These are phyloP conservation scores for Merluccius polli DNA, from an alignment of 2,797 vertebrate genomes.

Conservation along the genomic window DNA sequence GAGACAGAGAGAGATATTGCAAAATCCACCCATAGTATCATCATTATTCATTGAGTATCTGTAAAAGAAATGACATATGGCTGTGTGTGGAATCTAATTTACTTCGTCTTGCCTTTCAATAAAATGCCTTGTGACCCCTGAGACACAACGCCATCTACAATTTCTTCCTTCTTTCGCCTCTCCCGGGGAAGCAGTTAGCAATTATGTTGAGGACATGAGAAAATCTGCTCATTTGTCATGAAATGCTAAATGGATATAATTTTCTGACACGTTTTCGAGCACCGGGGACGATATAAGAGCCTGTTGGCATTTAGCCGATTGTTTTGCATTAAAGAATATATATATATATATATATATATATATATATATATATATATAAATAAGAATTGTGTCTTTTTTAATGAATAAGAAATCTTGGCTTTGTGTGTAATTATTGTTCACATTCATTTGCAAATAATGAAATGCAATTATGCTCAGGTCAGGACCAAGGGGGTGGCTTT, in stretches of 20 bases:
- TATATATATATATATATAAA: background rate
- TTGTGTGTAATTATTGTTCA: slow-evolving; percentile 41
- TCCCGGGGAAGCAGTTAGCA: slow-evolving; percentile 20
- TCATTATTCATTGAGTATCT: background rate
- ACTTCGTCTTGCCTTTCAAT: slow-evolving; percentile 22
- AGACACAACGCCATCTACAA: slow-evolving; percentile 19
- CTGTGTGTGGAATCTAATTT: slow-evolving; percentile 3
- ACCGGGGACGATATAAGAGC: background rate
- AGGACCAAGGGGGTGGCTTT: slow-evolving; percentile 54
- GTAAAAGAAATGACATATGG: background rate
- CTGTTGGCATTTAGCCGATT: background rate
- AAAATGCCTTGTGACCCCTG: slow-evolving; percentile 30
- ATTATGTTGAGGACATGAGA: slow-evolving; percentile 23
- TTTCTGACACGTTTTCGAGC: slow-evolving; percentile 20
- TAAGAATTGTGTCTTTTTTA: background rate
- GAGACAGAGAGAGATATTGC: background rate
- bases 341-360: no score
- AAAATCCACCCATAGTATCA: slow-evolving; percentile 25
- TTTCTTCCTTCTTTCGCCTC: slow-evolving; percentile 18
- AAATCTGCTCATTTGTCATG: slow-evolving; percentile 19
- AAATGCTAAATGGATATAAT: slow-evolving; percentile 1
- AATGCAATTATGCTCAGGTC: slow-evolving; percentile 63
- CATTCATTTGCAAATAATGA: slow-evolving; percentile 57
- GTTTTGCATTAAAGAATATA: background rate
- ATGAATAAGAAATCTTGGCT: background rate